phyloP scores from a whole-genome alignment of 1,140 invertebrate genomes.

The Drusus annulatus region DNA sequence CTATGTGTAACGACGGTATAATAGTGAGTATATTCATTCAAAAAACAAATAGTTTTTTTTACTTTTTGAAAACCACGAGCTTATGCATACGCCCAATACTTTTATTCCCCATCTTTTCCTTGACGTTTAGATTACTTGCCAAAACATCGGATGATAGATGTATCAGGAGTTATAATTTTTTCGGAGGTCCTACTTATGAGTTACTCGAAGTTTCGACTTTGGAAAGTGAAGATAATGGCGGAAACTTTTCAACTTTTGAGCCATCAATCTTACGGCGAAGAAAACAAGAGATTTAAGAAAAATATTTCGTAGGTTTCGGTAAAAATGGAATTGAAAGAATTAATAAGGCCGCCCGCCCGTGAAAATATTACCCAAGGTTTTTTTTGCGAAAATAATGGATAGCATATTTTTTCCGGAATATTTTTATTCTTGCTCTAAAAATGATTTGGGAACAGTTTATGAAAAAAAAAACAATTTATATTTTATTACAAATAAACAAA shows the following conservation, averaged over 20 bases:
- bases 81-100: no score
- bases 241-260: conserved; percentile 11
- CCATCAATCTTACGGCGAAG: conserved; percentile 15
- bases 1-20: no score
- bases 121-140: background rate
- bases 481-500: background rate
- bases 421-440: background rate
- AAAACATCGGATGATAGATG: conserved; percentile 11
- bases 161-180: background rate
- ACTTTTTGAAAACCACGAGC: no score
- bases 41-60: no score
- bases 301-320: background rate
- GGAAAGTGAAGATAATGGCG: background rate
- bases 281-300: conserved; percentile 26
- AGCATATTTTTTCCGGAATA: background rate
- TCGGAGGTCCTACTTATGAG: background rate
- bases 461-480: background rate
- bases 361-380: background rate
- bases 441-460: background rate
- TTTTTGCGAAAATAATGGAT: background rate
- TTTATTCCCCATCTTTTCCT: no score
- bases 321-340: background rate
- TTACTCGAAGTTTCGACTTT: conserved; percentile 5
- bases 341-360: background rate
- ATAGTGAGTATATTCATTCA: no score